These are phyloP conservation scores for Microtus montanus DNA, from an alignment of 2,113 vertebrate genomes.

Conservation along the genomic window DNA sequence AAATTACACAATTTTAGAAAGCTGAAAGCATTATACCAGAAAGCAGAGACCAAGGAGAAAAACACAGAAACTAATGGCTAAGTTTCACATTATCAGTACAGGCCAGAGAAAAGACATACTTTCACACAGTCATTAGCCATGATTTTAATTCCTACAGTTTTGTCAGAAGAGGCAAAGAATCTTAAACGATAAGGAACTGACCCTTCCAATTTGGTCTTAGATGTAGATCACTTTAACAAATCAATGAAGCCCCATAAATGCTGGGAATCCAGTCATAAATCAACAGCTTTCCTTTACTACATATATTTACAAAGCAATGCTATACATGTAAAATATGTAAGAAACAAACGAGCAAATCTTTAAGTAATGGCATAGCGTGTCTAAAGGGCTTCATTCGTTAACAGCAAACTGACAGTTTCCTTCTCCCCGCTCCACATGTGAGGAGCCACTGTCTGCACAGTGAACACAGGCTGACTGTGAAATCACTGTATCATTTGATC, in stretches of 20 bases:
- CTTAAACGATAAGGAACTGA: neutral
- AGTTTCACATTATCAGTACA: neutral
- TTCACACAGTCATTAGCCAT: neutral
- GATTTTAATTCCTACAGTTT: neutral
- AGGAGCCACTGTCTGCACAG: constrained; percentile 52
- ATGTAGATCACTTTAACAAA: constrained; percentile 25
- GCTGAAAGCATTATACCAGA: neutral
- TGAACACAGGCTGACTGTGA: constrained; percentile 76
- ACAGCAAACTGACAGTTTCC: constrained; percentile 48
- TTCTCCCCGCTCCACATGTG: neutral
- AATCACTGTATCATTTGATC: constrained; percentile 84
- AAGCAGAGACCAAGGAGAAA: neutral
- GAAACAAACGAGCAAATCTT: neutral
- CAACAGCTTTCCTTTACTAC: neutral
- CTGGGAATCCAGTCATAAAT: neutral
- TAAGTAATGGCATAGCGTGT: constrained; percentile 16
- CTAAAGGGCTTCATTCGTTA: constrained; percentile 8
- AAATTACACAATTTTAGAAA: neutral
- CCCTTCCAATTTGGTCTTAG: neutral
- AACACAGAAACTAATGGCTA: neutral
- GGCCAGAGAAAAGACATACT: neutral
- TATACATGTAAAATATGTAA: neutral
- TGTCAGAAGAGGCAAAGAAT: neutral
- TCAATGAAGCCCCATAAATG: neutral
- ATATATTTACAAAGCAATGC: neutral